Conservation (phyloP, 1,140 invertebrate species). For the Sminthurinus signatus region DNA sequence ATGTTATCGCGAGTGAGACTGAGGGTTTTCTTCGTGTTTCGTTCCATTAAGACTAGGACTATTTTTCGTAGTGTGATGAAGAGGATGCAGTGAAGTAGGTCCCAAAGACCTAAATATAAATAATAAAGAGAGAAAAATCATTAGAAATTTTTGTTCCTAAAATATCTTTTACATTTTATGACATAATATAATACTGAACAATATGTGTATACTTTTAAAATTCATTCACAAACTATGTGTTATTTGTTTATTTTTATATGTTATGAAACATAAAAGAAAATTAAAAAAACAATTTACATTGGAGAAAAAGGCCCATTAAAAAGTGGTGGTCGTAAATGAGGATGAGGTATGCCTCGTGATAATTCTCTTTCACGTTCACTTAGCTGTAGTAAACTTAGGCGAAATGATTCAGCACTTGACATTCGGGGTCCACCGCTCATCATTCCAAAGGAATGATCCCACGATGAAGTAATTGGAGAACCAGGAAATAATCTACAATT, state of each 20-base stretch:
- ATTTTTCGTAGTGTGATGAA: too few relatives aligned
- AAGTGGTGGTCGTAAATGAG: constrained; percentile 23
- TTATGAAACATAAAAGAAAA: too few relatives aligned
- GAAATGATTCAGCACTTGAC: constrained; percentile 25
- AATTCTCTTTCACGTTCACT: constrained; percentile 34
- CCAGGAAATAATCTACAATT: constrained; percentile 27
- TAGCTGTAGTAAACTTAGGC: constrained; percentile 33
- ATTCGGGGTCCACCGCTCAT: constrained; percentile 21
- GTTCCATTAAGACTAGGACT: constrained; percentile 41
- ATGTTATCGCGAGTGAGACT: constrained; percentile 23
- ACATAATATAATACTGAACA: too few relatives aligned
- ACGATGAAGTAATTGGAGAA: constrained; percentile 25
- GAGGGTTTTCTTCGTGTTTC: constrained; percentile 24
- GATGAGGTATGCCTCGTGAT: constrained; percentile 12
- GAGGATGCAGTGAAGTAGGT: too few relatives aligned
- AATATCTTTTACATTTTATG: too few relatives aligned
- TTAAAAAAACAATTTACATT: too few relatives aligned
- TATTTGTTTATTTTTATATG: too few relatives aligned
- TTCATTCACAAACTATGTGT: too few relatives aligned
- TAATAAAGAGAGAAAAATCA: too few relatives aligned
- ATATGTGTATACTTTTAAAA: too few relatives aligned
- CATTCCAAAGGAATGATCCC: constrained; percentile 33
- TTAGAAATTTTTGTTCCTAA: too few relatives aligned
- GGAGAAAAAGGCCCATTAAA: constrained; percentile 32
- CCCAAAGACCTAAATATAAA: too few relatives aligned